Evolutionary conservation across 53 echinoderm and acorn worm species (phyloP), one percentile per base, ranked within the genome.

Genomic region (Hippasteria phrygiana): DNA sequence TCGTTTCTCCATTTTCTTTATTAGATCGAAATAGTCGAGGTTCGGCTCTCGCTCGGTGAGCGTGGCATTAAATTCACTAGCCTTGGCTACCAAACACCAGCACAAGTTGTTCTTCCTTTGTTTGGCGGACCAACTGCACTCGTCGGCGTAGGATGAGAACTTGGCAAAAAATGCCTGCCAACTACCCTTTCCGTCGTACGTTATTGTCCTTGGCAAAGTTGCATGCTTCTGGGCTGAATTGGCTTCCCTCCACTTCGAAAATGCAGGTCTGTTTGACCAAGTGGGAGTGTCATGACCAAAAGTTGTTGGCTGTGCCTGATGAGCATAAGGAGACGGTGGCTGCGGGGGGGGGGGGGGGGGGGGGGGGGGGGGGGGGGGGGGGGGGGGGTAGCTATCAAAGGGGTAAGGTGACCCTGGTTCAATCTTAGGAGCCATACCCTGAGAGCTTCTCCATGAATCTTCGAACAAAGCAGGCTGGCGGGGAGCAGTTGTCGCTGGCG

Each of bases 1-100:
- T 16, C 93, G 17, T 16, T 65, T 28, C 9, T 91, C 84, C 69
- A 89, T 29, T 16, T 74, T 55, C 39, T 26, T 24, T 20, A 90
- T 71, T 0, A 92, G 56, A 18, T 87, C 43, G 5, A 35, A 46
- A 54, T 66, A 91, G 26, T 35, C 35, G 2, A 91, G 29, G 27
- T 87, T 18, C 5, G 67, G 55, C 24, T 91, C 87, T 7, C 87
- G 33, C 24, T 76, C 71, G 14, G 43, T 40, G 13, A 91, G 76
- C 34, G 66, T 14, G 13, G 87, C 48, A 26, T 79, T 77, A 29
- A 59, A 91, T 18, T 87, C 87, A 43, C 87, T 87, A 1, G 87
- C 91, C 41, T 47, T 48, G 3, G 66, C 77, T 12, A 78, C 70
- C 42, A 91, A 32, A 16, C 74, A 77, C 87, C 91, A 91, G 33